Evolutionary conservation across 53 echinoderm and acorn worm genomes (phyloP).

Genomic region (Luidia sarsii): DNA sequence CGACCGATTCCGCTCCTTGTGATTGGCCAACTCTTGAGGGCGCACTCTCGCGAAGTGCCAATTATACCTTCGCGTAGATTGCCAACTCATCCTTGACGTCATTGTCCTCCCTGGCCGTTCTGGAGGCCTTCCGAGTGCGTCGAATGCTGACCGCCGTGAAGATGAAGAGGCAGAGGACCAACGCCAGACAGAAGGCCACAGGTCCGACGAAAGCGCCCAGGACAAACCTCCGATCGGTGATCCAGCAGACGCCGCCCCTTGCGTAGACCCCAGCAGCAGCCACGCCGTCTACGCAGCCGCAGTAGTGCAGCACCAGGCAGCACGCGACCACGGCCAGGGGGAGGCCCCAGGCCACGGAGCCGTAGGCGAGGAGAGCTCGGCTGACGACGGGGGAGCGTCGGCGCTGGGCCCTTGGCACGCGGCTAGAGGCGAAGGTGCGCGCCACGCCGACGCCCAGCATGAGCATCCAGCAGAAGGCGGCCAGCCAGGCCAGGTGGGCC

Average conservation of each 20-base stretch:
- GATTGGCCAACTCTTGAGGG: no score
- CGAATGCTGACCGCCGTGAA: slow-evolving; percentile 21
- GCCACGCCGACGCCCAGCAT: slow-evolving; percentile 27
- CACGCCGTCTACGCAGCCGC: background rate
- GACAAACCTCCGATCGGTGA: slow-evolving; percentile 4
- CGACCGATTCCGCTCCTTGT: background rate
- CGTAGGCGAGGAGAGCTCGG: background rate
- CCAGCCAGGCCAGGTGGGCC: slow-evolving; percentile 50
- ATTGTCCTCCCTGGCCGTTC: background rate
- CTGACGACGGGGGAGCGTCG: background rate
- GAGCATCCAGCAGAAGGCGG: slow-evolving; percentile 55
- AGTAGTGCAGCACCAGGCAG: slow-evolving; percentile 31
- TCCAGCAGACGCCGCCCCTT: slow-evolving; percentile 33
- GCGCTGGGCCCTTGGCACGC: background rate
- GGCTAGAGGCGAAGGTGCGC: slow-evolving; percentile 4
- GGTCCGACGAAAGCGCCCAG: slow-evolving; percentile 42
- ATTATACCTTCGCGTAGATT: slow-evolving; percentile 45
- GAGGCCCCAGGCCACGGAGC: slow-evolving; percentile 23
- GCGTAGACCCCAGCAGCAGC: slow-evolving; percentile 31
- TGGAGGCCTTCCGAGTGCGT: background rate
- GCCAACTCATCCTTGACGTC: slow-evolving; percentile 3
- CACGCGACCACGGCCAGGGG: slow-evolving; percentile 12
- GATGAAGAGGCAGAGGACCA: slow-evolving; percentile 6
- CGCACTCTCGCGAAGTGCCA: no score
- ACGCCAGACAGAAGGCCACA: background rate